Conservation (phyloP, 1,140 invertebrate genomes). For the Leptopilina boulardi region DNA sequence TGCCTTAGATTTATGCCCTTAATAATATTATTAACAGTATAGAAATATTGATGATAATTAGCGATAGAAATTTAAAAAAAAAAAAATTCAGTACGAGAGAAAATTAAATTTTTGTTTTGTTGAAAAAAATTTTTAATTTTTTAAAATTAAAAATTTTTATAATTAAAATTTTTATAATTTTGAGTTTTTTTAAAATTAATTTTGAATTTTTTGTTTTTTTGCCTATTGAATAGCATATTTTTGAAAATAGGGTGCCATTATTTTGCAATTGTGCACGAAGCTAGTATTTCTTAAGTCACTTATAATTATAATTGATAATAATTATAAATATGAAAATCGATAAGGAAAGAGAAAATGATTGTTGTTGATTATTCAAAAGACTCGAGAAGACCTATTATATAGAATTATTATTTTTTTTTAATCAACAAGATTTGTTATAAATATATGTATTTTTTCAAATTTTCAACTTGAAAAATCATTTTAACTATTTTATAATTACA, state of each 20-base stretch:
- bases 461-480: background rate
- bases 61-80: background rate
- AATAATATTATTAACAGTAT: constrained; percentile 23
- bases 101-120: background rate
- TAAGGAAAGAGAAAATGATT: constrained; percentile 11
- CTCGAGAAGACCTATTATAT: background rate
- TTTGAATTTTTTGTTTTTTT: background rate
- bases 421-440: background rate
- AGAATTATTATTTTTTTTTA: too few relatives aligned
- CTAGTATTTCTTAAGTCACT: constrained; percentile 11
- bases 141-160: background rate
- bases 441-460: background rate
- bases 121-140: too few relatives aligned
- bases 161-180: background rate
- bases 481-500: background rate
- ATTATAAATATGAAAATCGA: background rate
- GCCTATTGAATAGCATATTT: background rate
- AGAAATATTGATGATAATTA: background rate
- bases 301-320: background rate
- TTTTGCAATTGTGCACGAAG: background rate
- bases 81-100: background rate
- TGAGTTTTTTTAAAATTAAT: background rate
- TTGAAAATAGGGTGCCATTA: background rate
- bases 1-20: constrained; percentile 44
- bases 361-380: constrained; percentile 28